Evolutionary conservation across 2,113 vertebrate species (phyloP), one percentile per base, ranked within the genome.

Genomic region (Misgurnus anguillicaudatus): DNA sequence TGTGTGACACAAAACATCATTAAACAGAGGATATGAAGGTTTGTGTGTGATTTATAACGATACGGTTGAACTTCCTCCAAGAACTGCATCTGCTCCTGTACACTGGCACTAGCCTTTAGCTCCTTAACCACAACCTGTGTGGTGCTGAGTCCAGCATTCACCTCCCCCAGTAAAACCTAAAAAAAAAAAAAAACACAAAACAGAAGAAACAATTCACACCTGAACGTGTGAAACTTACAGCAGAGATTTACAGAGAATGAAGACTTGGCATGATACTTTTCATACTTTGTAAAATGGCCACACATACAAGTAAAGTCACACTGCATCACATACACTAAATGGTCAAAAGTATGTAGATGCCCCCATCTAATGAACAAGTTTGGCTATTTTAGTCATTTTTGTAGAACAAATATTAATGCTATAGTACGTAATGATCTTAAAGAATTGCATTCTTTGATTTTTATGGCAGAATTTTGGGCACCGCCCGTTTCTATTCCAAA

Each of bases 81-180:
- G 89, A 98, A 99, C 71, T 94, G 95, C 91, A 94, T 94, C 93
- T 98, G 98, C 81, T 98, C 96, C 88, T 96, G 96, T 78, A 97
- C 95, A 0, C 96, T 96, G 89, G 96, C 94, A 0, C 96, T 97
- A 42, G 91, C 93, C 88, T 96, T 96, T 79, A 99, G 94, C 87
- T 99, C 97, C 88, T 98, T 98, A 62, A 98, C 97, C 85, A 98
- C 95, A 86, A 98, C 97, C 89, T 96, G 95, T 6, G 94, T 93
- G 87, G 93, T 94, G 86, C 93, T 93, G 83, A 95, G 89, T 65
- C 96, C 97, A 0, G 92, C 92, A 80, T 93, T 95, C 85, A 97
- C 96, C 88, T 99, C 96, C 0, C 97, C 97, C 78, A 99, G 92
- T 89, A 98, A 90, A 75, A 98, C 96, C 97, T 99, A 51, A 53